These are phyloP conservation scores for Leucophenga maculata DNA, from an alignment of 2,888 invertebrate genomes.

Conservation along the genomic window DNA sequence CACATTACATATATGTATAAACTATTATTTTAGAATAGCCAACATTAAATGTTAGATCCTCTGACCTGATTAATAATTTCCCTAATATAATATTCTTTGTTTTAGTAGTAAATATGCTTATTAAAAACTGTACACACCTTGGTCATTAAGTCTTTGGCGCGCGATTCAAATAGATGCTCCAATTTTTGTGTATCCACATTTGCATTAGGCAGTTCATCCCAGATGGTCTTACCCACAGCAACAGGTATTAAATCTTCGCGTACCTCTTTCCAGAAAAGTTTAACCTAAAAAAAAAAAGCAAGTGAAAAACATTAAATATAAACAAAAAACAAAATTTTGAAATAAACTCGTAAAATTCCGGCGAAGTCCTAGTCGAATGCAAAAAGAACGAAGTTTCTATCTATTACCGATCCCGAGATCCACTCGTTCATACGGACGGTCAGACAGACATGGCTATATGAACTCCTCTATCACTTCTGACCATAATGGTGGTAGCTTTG, in stretches of 20 bases:
- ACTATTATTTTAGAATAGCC: neutral
- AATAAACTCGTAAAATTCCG: too few species aligned
- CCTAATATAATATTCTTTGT: too few species aligned
- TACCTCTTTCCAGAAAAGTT: constrained; percentile 98
- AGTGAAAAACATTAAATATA: neutral
- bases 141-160: constrained; percentile 93
- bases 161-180: constrained; percentile 96
- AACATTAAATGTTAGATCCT: constrained; percentile 19
- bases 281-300: constrained; percentile 71
- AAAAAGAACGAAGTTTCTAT: too few species aligned
- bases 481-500: too few species aligned
- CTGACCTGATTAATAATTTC: constrained; percentile 1
- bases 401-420: too few species aligned
- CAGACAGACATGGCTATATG: too few species aligned
- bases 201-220: constrained; percentile 91
- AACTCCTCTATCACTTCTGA: too few species aligned
- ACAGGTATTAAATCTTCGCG: constrained; percentile 78
- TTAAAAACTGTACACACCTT: constrained; percentile 79
- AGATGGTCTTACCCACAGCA: constrained; percentile 83
- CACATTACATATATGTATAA: constrained; percentile 40
- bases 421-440: too few species aligned
- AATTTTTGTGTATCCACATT: constrained; percentile 92
- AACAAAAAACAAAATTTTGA: constrained; percentile 7
- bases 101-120: neutral
- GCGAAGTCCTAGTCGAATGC: too few species aligned